Evolutionary conservation across 2,113 vertebrate genomes (phyloP).

Genomic region (Dascyllus trimaculatus): DNA sequence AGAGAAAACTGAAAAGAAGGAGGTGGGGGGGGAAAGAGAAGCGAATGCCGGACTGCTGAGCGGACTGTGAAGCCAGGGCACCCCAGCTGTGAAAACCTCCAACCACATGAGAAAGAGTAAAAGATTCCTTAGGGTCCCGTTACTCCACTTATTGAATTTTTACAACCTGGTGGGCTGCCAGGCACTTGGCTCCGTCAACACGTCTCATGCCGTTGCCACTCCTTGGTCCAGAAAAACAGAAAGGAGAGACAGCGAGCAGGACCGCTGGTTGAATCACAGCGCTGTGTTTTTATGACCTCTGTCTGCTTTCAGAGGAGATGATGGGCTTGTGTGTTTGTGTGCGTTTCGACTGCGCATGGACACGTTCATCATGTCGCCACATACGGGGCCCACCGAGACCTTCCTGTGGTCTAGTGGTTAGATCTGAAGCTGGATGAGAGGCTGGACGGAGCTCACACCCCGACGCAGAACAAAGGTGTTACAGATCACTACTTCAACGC

Average conservation of each 20-base stretch:
- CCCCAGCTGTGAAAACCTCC: constrained; percentile 72
- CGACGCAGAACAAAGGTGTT: constrained; percentile 55
- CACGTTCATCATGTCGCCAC: constrained; percentile 16
- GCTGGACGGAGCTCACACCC: constrained; percentile 29
- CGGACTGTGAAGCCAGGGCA: constrained; percentile 25
- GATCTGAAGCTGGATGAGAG: neutral
- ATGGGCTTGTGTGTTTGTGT: neutral
- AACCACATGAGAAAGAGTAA: constrained; percentile 68
- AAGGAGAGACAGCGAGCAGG: constrained; percentile 30
- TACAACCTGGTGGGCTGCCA: constrained; percentile 70
- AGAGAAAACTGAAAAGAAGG: neutral
- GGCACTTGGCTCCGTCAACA: constrained; percentile 58
- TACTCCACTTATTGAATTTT: constrained; percentile 76
- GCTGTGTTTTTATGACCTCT: constrained; percentile 39
- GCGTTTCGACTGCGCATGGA: neutral
- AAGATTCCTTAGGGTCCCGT: constrained; percentile 69
- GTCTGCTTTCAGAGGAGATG: constrained; percentile 16
- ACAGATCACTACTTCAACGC: constrained; percentile 35
- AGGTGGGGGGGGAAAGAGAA: constrained; percentile 5
- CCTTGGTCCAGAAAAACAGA: constrained; percentile 61
- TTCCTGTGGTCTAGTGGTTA: constrained; percentile 41
- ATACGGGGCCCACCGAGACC: constrained; percentile 35
- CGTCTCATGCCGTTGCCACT: constrained; percentile 53
- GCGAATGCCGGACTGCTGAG: constrained; percentile 30
- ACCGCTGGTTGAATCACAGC: constrained; percentile 44